Base-by-base conservation (phyloP, 2,113 vertebrate genomes). In the Tetraodon nigroviridis region DNA sequence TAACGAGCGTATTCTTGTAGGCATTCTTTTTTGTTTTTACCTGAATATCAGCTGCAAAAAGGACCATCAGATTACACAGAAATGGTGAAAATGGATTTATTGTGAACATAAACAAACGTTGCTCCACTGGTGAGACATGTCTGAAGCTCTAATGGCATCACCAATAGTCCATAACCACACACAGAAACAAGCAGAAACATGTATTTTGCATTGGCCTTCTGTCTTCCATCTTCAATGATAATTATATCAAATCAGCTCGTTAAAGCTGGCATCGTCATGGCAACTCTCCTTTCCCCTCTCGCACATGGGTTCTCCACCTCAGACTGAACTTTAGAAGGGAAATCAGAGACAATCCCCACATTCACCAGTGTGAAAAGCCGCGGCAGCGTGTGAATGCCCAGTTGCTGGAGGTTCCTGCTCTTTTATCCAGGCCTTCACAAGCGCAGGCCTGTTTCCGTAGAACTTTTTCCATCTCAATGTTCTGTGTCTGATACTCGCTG, bases 181-280 rank as follows among this genome's bases (percentile, higher is more conserved):
- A 53, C 32, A 61, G 17, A 69, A 37, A 42, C 22, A n/a, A 15
- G 40, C 57, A 24, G 57, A 27, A 41, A 45, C 27, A 49, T 29
- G 41, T 53, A 62, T 71, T 61, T 22, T 20, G 11, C 20, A 59
- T 27, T 29, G 2, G 56, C 24, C 24, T 6, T 6, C 24, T 27
- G 3, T 61, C 13, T 58, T 63, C 64, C 60, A 68, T 76, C 64
- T 51, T 58, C 29, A 15, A 16, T 21, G 65, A 58, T 55, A 50
- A 64, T 69, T 60, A 75, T 59, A 72, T 78, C 69, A 76, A 71
- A 10, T 21, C 58, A 58, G 57, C 13, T 82, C 29, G 15, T 65
- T 64, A 61, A 51, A 65, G 62, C 63, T 78, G 51, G 42, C 58
- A 71, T 81, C 12, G 58, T 54, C 72, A 77, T 74, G 78, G 72